Conservation (phyloP, 2,888 invertebrate genomes). For the Pachydiplax longipennis region DNA sequence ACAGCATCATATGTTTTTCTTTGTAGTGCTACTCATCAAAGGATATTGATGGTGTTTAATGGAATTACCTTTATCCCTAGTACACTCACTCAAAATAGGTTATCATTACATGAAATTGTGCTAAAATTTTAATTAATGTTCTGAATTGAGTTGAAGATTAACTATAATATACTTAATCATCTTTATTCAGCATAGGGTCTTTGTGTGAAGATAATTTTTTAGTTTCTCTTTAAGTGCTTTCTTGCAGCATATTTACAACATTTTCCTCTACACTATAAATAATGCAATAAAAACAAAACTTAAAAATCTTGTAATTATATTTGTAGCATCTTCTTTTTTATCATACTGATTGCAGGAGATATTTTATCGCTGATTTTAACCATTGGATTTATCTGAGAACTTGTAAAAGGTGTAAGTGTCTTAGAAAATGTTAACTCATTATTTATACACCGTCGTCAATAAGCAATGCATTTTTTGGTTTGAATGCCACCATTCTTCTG, state of each 20-base stretch:
- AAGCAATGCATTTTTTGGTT: too few relatives aligned
- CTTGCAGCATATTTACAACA: slow-evolving; percentile 10
- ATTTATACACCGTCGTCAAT: too few relatives aligned
- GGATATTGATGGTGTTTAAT: neutral
- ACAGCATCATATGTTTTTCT: slow-evolving; percentile 8
- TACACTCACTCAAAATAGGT: neutral
- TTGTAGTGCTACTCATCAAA: neutral
- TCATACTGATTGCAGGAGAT: too few relatives aligned
- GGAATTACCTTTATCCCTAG: neutral
- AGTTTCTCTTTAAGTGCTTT: neutral
- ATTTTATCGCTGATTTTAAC: too few relatives aligned
- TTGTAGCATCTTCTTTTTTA: too few relatives aligned
- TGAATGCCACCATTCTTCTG: too few relatives aligned
- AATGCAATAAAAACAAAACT: too few relatives aligned
- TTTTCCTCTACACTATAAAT: slow-evolving; percentile 2
- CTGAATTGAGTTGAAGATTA: neutral
- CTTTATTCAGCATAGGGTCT: neutral
- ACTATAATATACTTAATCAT: neutral
- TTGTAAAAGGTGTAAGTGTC: too few relatives aligned
- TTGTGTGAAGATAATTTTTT: neutral
- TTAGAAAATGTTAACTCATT: too few relatives aligned
- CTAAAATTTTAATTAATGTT: neutral
- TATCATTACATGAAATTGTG: neutral
- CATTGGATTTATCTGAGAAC: too few relatives aligned
- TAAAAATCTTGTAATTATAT: too few relatives aligned